Conservation (phyloP, 2,888 invertebrate species). For the Drosophila lacicola region DNA sequence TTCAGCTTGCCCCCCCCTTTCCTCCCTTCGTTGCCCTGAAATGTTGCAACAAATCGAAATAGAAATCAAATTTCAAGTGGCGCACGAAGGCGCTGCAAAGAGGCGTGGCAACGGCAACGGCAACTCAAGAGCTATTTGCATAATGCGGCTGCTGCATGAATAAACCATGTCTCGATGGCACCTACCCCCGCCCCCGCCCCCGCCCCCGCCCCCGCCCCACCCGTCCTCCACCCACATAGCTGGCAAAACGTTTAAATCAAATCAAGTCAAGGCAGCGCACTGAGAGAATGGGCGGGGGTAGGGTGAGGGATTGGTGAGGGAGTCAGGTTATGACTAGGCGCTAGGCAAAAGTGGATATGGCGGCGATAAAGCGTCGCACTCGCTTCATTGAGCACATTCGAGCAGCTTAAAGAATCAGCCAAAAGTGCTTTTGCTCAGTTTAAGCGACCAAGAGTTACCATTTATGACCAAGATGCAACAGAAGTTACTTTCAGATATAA, state of each 20-base stretch:
- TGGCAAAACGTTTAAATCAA: slow-evolving; percentile 75
- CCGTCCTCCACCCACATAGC: slow-evolving; percentile 20
- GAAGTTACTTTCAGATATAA: no score
- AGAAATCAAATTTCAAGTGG: slow-evolving; percentile 79
- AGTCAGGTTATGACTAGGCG: slow-evolving; percentile 52
- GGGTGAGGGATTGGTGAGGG: neutral
- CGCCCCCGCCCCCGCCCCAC: no score
- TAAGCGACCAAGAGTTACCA: neutral
- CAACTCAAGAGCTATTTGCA: slow-evolving; percentile 69
- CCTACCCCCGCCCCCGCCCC: neutral
- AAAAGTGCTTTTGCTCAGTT: neutral
- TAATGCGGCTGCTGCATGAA: slow-evolving; percentile 79
- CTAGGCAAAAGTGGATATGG: slow-evolving; percentile 16
- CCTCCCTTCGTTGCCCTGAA: neutral
- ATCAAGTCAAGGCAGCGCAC: slow-evolving; percentile 49
- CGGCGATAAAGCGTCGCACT: slow-evolving; percentile 53
- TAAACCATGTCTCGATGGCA: slow-evolving; percentile 72
- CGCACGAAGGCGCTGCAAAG: slow-evolving; percentile 50
- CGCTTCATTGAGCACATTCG: slow-evolving; percentile 70
- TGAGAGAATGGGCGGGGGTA: neutral
- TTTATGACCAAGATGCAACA: neutral
- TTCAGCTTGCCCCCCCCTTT: slow-evolving; percentile 6
- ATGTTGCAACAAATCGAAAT: slow-evolving; percentile 77
- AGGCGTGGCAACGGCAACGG: slow-evolving; percentile 42
- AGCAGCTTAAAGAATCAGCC: slow-evolving; percentile 24